These are phyloP conservation scores for Salvelinus fontinalis DNA, from an alignment of 2,113 vertebrate species.

Conservation along the genomic window DNA sequence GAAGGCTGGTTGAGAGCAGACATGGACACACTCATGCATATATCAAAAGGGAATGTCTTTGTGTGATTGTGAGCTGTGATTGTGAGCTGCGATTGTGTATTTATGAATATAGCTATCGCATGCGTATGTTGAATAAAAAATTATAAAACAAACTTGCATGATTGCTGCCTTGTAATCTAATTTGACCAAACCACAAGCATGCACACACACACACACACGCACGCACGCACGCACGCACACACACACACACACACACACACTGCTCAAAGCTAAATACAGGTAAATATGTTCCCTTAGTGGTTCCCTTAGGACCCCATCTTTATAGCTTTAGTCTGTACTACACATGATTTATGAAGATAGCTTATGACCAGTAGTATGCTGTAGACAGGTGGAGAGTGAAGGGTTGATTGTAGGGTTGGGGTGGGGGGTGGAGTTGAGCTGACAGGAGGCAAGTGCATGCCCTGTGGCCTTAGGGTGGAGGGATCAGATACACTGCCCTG, in stretches of 20 bases:
- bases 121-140: not conserved
- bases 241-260: slow-evolving; percentile 21
- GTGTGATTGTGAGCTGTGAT: not conserved
- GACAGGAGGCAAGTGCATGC: slow-evolving; percentile 38
- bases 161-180: not conserved
- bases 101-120: not conserved
- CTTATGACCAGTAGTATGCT: slow-evolving; percentile 82
- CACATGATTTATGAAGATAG: slow-evolving; percentile 89
- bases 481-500: slow-evolving; percentile 49
- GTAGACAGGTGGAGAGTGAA: slow-evolving; percentile 55
- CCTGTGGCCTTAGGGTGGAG: slow-evolving; percentile 23
- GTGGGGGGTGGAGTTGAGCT: too few relatives aligned
- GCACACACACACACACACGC: not conserved
- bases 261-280: slow-evolving; percentile 62
- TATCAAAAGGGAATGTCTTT: not conserved
- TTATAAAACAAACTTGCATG: not conserved
- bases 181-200: not conserved
- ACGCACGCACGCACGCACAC: slow-evolving; percentile 24
- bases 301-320: slow-evolving; percentile 82
- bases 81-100: not conserved
- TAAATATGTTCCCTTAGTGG: slow-evolving; percentile 61
- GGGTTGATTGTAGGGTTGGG: not conserved
- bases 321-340: slow-evolving; percentile 76
- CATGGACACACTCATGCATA: not conserved
- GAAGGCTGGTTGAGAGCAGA: not conserved